Conservation (phyloP, 2,888 invertebrate genomes). For the Conops quadrifasciatus region DNA sequence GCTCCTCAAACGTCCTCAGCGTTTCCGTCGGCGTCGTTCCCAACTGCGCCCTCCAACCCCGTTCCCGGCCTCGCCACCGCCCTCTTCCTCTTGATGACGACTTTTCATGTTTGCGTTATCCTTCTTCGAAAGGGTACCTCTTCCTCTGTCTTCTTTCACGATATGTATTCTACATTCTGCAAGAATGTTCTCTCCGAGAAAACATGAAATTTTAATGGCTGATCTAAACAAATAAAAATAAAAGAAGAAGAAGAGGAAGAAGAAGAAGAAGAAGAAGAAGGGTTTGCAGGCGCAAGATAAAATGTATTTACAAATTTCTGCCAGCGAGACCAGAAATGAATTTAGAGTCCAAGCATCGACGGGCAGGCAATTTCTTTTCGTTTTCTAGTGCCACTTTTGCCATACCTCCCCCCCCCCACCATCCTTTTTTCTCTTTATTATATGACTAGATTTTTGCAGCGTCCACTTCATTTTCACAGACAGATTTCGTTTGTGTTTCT, state of each 20-base stretch:
- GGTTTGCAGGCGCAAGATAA: too few relatives aligned
- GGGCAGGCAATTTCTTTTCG: too few relatives aligned
- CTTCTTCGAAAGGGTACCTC: slow-evolving; percentile 22
- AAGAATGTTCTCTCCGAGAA: slow-evolving; percentile 9
- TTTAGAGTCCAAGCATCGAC: too few relatives aligned
- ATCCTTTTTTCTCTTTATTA: too few relatives aligned
- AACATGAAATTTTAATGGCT: slow-evolving; percentile 18
- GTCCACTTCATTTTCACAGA: too few relatives aligned
- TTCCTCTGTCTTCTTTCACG: not conserved
- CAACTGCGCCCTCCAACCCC: too few relatives aligned
- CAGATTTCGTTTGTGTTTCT: not conserved
- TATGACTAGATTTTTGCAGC: too few relatives aligned
- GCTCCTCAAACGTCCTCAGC: not conserved
- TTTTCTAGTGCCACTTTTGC: too few relatives aligned
- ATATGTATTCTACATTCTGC: not conserved
- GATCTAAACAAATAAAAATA: slow-evolving; percentile 13
- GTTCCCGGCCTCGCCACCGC: too few relatives aligned
- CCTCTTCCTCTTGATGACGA: not conserved
- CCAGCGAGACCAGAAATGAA: too few relatives aligned
- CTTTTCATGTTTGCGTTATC: slow-evolving; percentile 25
- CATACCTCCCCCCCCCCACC: too few relatives aligned
- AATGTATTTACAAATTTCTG: too few relatives aligned
- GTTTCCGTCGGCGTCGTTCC: not conserved
- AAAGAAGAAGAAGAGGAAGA: not conserved
- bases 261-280: not conserved